These are phyloP conservation scores for Scolanthus callimorphus DNA, from an alignment of 92 coral and sea anemone species.

Conservation along the genomic window DNA sequence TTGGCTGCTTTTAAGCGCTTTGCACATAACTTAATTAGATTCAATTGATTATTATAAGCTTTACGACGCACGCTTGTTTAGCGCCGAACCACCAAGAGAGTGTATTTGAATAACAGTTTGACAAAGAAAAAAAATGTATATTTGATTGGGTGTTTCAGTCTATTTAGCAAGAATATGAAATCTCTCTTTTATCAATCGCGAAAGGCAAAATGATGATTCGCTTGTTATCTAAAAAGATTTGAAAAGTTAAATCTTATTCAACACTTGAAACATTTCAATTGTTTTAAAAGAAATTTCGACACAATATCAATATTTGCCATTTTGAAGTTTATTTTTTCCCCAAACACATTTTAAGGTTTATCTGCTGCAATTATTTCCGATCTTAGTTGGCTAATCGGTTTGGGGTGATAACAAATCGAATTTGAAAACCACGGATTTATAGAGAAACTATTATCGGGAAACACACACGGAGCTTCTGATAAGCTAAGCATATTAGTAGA, in stretches of 20 bases:
- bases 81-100: slow-evolving; percentile 18
- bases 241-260: not conserved
- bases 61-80: slow-evolving; percentile 11
- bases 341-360: not conserved
- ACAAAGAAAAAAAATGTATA: slow-evolving; percentile 47
- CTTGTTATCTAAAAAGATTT: no score
- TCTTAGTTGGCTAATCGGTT: not conserved
- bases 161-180: slow-evolving; percentile 3
- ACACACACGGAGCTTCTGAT: not conserved
- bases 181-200: not conserved
- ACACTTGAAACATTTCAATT: not conserved
- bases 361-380: not conserved
- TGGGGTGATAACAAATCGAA: not conserved
- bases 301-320: not conserved
- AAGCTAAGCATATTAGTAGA: not conserved
- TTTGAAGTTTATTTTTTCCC: not conserved
- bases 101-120: slow-evolving; percentile 44
- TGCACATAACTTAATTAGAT: slow-evolving; percentile 62
- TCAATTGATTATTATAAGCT: slow-evolving; percentile 63
- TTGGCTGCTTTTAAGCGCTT: slow-evolving; percentile 54
- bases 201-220: not conserved
- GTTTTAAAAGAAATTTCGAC: not conserved
- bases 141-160: no score
- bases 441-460: not conserved
- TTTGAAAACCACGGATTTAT: not conserved